A percentile compares a stretch with the other conserved stretches of the same genome.
phyloP scores from a whole-genome alignment of 1,140 invertebrate genomes.

The Trichonephila clavata region DNA sequence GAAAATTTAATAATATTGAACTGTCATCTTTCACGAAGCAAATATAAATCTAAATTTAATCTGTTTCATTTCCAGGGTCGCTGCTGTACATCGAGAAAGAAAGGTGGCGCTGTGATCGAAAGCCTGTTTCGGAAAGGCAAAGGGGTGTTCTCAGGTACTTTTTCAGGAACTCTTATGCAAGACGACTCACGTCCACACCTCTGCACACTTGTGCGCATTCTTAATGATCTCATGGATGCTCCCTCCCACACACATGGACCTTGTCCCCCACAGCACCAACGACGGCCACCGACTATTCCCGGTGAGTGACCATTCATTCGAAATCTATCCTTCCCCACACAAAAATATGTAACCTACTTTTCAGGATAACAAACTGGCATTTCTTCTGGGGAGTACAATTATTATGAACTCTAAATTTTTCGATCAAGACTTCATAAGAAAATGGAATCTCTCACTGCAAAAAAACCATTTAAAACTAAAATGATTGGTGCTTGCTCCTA shows the following conservation, averaged over 20 bases:
- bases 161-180: slow-evolving; percentile 84
- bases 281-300: neutral
- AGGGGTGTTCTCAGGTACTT: slow-evolving; percentile 86
- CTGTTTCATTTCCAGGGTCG: slow-evolving; percentile 42
- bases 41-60: no score
- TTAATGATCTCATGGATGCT: slow-evolving; percentile 95
- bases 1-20: no score
- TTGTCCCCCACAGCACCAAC: neutral
- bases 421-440: neutral
- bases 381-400: no score
- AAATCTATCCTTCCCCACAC: no score
- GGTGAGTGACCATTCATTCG: neutral
- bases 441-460: neutral
- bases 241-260: slow-evolving; percentile 84
- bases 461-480: neutral
- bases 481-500: no score
- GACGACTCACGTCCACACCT: slow-evolving; percentile 95
- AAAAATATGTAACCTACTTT: no score
- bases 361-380: no score
- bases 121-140: slow-evolving; percentile 96
- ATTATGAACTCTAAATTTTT: no score
- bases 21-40: no score
- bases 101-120: slow-evolving; percentile 90
- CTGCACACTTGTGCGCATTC: slow-evolving; percentile 96
- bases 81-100: slow-evolving; percentile 83